phyloP scores from a whole-genome alignment of 2,888 invertebrate genomes.

The Lamellibrachia columna region DNA sequence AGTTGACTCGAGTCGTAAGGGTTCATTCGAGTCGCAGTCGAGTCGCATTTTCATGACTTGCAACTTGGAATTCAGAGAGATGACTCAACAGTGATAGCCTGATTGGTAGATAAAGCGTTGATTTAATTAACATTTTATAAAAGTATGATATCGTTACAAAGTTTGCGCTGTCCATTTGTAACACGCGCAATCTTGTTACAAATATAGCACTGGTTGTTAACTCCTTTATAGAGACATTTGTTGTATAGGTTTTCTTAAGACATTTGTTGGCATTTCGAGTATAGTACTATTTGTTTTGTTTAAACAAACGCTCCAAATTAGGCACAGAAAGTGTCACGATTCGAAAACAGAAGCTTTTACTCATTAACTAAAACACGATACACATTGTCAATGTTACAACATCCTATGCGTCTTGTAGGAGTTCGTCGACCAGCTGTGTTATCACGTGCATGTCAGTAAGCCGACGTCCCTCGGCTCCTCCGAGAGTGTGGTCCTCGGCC shows the following conservation, averaged over 20 bases:
- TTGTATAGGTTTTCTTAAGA: background rate
- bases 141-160: too few species aligned
- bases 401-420: background rate
- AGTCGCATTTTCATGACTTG: too few species aligned
- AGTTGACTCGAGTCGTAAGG: too few species aligned
- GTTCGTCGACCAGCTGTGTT: slow-evolving; percentile 24
- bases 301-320: background rate
- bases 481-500: background rate
- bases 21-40: too few species aligned
- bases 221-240: background rate
- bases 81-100: background rate
- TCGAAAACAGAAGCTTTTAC: background rate
- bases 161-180: too few species aligned
- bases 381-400: background rate
- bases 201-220: background rate
- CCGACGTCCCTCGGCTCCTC: slow-evolving; percentile 13
- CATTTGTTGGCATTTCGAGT: background rate
- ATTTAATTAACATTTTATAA: background rate
- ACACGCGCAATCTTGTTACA: background rate
- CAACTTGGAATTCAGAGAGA: background rate
- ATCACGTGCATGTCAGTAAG: background rate
- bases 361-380: background rate
- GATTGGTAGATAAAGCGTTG: background rate
- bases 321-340: background rate
- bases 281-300: background rate